Percentiles rank a stretch among this genome's conserved stretches.
phyloP scores from a whole-genome alignment of 64 coral and sea anemone species.

The Hydrozoanthus tunicans region DNA sequence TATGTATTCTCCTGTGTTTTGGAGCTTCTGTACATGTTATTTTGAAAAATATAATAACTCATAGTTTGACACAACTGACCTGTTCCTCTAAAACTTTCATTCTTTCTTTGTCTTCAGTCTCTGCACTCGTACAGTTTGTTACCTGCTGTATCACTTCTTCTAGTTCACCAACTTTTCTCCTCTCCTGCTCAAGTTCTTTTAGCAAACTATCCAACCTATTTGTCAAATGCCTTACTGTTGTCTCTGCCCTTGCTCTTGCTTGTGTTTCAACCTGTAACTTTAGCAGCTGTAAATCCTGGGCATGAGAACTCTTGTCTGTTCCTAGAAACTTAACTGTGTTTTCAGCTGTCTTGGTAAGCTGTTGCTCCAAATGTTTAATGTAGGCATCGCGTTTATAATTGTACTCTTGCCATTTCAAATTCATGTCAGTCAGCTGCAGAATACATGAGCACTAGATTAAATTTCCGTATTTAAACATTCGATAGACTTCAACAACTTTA shows the following conservation, averaged over 20 bases:
- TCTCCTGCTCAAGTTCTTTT: slow-evolving; percentile 1
- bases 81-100: slow-evolving; percentile 42
- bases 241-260: slow-evolving; percentile 17
- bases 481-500: no score
- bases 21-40: neutral
- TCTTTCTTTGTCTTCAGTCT: slow-evolving; percentile 10
- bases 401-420: slow-evolving; percentile 22
- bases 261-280: slow-evolving; percentile 9
- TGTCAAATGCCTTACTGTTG: slow-evolving; percentile 10
- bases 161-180: neutral
- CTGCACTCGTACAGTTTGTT: neutral
- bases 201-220: neutral
- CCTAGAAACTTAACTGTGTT: neutral
- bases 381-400: slow-evolving; percentile 9
- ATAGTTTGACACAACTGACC: neutral
- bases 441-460: neutral
- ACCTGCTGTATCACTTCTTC: slow-evolving; percentile 19
- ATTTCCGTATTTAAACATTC: neutral
- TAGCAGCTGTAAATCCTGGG: neutral
- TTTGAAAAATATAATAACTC: neutral
- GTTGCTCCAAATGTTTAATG: neutral
- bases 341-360: neutral
- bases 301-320: neutral
- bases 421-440: slow-evolving; percentile 35
- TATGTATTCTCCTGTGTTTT: neutral